Evolutionary conservation across 2,113 vertebrate species (phyloP).

Genomic region (Gasterosteus nipponicus): DNA sequence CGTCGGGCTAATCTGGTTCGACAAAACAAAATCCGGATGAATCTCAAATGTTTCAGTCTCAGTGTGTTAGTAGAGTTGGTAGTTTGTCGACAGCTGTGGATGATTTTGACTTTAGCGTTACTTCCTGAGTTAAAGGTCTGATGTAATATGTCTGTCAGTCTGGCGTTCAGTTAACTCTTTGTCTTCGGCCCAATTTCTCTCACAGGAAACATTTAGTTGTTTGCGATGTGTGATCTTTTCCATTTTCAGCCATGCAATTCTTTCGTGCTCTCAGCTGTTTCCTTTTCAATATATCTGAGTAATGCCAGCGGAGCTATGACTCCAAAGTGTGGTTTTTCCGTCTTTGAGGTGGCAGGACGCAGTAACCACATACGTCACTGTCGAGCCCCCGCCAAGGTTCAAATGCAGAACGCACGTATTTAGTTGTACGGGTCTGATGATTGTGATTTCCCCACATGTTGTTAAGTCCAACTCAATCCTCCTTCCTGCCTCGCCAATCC

Average conservation of each 20-base stretch:
- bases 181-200: background rate
- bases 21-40: background rate
- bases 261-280: conserved; percentile 18
- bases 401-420: conserved; percentile 25
- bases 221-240: conserved; percentile 13
- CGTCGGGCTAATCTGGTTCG: background rate
- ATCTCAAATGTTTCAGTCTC: conserved; percentile 32
- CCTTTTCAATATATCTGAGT: conserved; percentile 10
- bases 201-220: conserved; percentile 17
- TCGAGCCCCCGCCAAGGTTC: background rate
- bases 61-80: background rate
- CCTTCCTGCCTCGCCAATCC: conserved; percentile 42
- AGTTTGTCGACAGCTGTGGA: conserved; percentile 40
- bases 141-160: conserved; percentile 34
- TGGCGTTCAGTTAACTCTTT: conserved; percentile 32
- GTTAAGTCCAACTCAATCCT: conserved; percentile 33
- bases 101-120: conserved; percentile 51
- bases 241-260: conserved; percentile 10
- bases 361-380: conserved; percentile 37
- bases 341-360: conserved; percentile 25
- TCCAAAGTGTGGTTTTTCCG: conserved; percentile 27
- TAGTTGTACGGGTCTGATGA: conserved; percentile 36
- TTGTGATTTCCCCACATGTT: conserved; percentile 30
- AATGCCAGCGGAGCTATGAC: conserved; percentile 9
- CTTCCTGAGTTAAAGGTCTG: conserved; percentile 45